Conservation (phyloP, 23 tunicate genomes). For the Styela plicata region DNA sequence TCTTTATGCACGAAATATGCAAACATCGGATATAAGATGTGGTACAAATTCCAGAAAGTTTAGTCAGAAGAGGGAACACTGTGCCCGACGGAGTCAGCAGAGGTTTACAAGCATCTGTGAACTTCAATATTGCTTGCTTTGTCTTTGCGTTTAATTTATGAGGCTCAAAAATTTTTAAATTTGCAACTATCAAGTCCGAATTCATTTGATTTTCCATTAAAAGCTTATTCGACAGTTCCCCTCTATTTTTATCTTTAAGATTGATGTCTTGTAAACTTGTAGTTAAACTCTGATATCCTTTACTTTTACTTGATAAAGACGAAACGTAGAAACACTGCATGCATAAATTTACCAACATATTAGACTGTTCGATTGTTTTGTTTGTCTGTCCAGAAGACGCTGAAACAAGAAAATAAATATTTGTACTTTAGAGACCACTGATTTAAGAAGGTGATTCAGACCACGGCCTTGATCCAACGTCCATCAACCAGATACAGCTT, state of each 20-base stretch:
- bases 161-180: neutral
- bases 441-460: too few species aligned
- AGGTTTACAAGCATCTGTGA: conserved; percentile 46
- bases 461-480: too few species aligned
- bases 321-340: conserved; percentile 53
- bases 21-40: conserved; percentile 27
- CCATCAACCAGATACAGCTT: too few species aligned
- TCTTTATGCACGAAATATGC: conserved; percentile 7
- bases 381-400: neutral
- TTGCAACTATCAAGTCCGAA: neutral
- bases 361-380: neutral
- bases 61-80: neutral
- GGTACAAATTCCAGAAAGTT: neutral
- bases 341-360: conserved; percentile 11
- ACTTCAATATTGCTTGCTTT: conserved; percentile 44
- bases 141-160: conserved; percentile 28
- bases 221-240: too few species aligned
- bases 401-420: neutral
- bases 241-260: neutral
- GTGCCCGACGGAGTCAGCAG: conserved; percentile 53
- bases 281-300: neutral
- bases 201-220: neutral
- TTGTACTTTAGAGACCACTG: too few species aligned
- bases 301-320: neutral
- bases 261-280: neutral